These are phyloP conservation scores for Toxotes jaculatrix DNA, from an alignment of 2,113 vertebrate species.

Conservation along the genomic window DNA sequence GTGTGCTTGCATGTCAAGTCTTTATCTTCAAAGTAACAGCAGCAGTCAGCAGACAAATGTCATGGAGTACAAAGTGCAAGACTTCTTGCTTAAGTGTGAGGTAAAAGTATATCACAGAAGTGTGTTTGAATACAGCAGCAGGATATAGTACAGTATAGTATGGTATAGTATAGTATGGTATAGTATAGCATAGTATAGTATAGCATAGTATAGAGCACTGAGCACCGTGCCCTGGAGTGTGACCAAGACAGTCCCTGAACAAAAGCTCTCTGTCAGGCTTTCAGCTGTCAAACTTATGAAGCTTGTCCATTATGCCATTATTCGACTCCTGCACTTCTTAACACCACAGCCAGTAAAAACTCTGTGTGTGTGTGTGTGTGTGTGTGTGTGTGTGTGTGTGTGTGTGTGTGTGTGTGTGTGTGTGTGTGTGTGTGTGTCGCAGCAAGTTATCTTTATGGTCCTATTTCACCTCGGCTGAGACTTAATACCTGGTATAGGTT, in stretches of 20 bases:
- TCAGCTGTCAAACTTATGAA: slow-evolving; percentile 40
- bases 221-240: not conserved
- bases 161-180: too few species aligned
- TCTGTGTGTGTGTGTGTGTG: not conserved
- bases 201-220: too few species aligned
- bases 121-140: too few species aligned
- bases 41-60: slow-evolving; percentile 7
- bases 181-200: too few species aligned
- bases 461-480: not conserved
- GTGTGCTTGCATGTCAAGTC: not conserved
- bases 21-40: not conserved
- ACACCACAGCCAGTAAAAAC: not conserved
- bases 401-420: not conserved
- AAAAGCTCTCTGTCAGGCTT: not conserved
- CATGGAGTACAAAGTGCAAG: slow-evolving; percentile 11
- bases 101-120: not conserved
- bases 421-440: not conserved
- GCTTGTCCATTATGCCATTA: not conserved
- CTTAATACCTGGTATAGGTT: not conserved
- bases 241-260: not conserved
- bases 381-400: not conserved
- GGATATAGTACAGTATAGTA: not conserved
- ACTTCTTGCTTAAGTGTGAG: not conserved
- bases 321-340: not conserved
- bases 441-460: slow-evolving; percentile 11